phyloP scores from a whole-genome alignment of 2,888 invertebrate genomes.

The Gryllus longicercus region DNA sequence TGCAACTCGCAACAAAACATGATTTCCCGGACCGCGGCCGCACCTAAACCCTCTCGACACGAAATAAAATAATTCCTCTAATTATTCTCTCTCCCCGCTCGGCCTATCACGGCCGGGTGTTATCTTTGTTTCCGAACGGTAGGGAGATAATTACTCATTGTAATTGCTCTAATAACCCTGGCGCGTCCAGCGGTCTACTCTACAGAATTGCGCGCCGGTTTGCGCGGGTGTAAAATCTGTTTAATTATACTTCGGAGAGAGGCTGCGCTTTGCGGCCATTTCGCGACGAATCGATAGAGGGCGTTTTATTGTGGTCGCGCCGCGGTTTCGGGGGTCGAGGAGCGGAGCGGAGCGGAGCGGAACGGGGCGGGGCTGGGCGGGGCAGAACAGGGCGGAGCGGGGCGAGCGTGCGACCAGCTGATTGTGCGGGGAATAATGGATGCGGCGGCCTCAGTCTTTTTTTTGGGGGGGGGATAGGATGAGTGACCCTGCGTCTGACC shows the following conservation, averaged over 20 bases:
- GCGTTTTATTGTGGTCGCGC: not conserved
- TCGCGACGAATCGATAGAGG: slow-evolving; percentile 9
- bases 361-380: too few relatives aligned
- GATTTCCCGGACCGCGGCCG: not conserved
- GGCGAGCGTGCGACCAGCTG: too few relatives aligned
- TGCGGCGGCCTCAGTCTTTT: too few relatives aligned
- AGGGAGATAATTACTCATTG: slow-evolving; percentile 17
- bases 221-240: slow-evolving; percentile 1
- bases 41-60: not conserved
- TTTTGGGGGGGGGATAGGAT: too few relatives aligned
- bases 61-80: slow-evolving; percentile 1
- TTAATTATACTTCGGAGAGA: slow-evolving; percentile 17
- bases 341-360: too few relatives aligned
- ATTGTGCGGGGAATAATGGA: too few relatives aligned
- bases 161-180: slow-evolving; percentile 10
- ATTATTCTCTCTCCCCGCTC: not conserved
- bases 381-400: too few relatives aligned
- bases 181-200: slow-evolving; percentile 9
- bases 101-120: slow-evolving; percentile 3
- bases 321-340: not conserved
- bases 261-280: not conserved
- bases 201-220: slow-evolving; percentile 8
- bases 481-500: too few relatives aligned
- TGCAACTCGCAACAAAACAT: not conserved
- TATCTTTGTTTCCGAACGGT: slow-evolving; percentile 17